Evolutionary conservation across 2,113 vertebrate species (phyloP).

Genomic region (Cricetomys ansorgei): DNA sequence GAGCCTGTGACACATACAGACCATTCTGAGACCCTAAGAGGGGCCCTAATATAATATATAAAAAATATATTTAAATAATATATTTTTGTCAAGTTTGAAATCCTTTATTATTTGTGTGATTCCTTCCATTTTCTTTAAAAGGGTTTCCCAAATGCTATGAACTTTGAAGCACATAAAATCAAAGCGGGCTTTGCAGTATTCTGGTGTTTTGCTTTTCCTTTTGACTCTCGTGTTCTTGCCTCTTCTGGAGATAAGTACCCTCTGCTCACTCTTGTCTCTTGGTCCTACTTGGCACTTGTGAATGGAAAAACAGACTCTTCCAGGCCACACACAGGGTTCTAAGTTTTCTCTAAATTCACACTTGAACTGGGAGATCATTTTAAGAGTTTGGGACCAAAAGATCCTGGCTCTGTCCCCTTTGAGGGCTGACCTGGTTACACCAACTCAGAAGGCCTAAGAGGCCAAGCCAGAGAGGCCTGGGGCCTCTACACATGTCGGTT

Average conservation of each 20-base stretch:
- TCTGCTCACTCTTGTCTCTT: constrained; percentile 54
- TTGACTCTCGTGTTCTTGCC: not conserved
- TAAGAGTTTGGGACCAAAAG: constrained; percentile 68
- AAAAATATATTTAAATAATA: no score
- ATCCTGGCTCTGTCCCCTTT: constrained; percentile 65
- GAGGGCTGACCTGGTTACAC: constrained; percentile 72
- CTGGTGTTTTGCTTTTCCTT: not conserved
- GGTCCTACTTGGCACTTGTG: constrained; percentile 65
- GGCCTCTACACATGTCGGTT: constrained; percentile 51
- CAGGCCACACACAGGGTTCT: constrained; percentile 58
- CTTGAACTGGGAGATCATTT: constrained; percentile 74
- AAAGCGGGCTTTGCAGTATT: not conserved
- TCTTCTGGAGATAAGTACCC: not conserved
- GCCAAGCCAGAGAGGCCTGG: constrained; percentile 63
- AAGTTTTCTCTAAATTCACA: constrained; percentile 76
- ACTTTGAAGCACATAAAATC: not conserved
- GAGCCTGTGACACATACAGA: not conserved
- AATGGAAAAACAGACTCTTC: constrained; percentile 65
- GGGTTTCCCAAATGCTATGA: not conserved
- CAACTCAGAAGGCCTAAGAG: constrained; percentile 64
- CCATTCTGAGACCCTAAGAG: not conserved
- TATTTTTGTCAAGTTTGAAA: not conserved
- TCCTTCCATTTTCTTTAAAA: constrained; percentile 1
- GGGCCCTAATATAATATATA: accelerated
- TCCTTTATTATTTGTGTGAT: not conserved